Conservation (phyloP, 2,797 vertebrate genomes). For the Bradypodion pumilum region DNA sequence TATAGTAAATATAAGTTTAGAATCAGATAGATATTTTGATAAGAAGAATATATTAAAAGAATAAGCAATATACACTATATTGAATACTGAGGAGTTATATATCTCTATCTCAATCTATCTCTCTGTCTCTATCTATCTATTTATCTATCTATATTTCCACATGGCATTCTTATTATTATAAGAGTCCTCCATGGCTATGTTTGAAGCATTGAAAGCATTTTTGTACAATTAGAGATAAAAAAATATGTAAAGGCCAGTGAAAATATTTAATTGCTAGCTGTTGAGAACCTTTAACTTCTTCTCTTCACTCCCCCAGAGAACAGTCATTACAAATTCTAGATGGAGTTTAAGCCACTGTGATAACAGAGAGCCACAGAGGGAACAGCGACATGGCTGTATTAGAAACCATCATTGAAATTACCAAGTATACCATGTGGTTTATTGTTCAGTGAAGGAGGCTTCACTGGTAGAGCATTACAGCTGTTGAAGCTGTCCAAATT, state of each 20-base stretch:
- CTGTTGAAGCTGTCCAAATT: not conserved
- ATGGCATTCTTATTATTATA: not conserved
- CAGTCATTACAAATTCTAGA: not conserved
- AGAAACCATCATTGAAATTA: not conserved
- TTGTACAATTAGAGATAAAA: slow-evolving; percentile 2
- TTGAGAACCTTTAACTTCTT: slow-evolving; percentile 2
- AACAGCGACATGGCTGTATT: not conserved
- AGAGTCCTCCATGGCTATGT: not conserved
- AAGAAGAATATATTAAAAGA: no score
- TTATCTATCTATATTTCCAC: no score
- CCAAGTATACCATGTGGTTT: not conserved
- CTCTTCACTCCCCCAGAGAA: not conserved
- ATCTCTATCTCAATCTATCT: no score
- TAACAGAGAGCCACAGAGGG: not conserved
- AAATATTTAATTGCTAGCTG: slow-evolving; percentile 15
- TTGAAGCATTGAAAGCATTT: not conserved
- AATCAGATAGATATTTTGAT: no score
- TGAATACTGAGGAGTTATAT: no score
- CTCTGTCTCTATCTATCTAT: no score
- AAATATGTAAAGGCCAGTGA: not conserved
- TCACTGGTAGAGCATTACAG: not conserved
- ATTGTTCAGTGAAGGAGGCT: not conserved
- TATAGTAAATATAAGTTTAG: no score
- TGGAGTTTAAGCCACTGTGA: not conserved
- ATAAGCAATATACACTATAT: no score